Conservation (phyloP, 1,140 invertebrate genomes). For the Drosophila bipectinata region DNA sequence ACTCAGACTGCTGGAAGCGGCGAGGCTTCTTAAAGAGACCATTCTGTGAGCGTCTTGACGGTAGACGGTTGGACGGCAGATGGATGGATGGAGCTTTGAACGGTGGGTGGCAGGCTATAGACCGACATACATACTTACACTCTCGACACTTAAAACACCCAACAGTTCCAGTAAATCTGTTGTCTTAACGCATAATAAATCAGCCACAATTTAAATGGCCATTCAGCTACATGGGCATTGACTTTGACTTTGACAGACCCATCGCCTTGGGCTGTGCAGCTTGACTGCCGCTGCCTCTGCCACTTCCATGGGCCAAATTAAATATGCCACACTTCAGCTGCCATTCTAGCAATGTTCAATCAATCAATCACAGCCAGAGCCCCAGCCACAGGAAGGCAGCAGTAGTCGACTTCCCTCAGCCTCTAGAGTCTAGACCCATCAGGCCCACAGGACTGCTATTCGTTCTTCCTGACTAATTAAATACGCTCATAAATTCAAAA, state of each 20-base stretch:
- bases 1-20: constrained; percentile 3
- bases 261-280: not conserved
- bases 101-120: not conserved
- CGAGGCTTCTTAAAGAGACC: not conserved
- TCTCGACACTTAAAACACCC: constrained; percentile 39
- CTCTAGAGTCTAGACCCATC: constrained; percentile 1
- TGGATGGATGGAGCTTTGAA: not conserved
- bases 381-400: not conserved
- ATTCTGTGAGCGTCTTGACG: not conserved
- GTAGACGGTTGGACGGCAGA: not conserved
- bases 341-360: constrained; percentile 73
- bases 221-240: constrained; percentile 38
- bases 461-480: constrained; percentile 63
- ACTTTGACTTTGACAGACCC: constrained; percentile 7
- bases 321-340: constrained; percentile 75
- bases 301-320: constrained; percentile 47
- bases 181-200: constrained; percentile 81
- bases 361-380: constrained; percentile 62
- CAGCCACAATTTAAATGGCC: constrained; percentile 73
- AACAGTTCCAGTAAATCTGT: constrained; percentile 63
- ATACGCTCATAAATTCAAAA: constrained; percentile 79
- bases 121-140: not conserved
- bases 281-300: constrained; percentile 3
- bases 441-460: constrained; percentile 19
- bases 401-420: no score